Evolutionary conservation across 2,888 invertebrate species (phyloP), one percentile per base, ranked within the genome.

Genomic region (Spodoptera littoralis): DNA sequence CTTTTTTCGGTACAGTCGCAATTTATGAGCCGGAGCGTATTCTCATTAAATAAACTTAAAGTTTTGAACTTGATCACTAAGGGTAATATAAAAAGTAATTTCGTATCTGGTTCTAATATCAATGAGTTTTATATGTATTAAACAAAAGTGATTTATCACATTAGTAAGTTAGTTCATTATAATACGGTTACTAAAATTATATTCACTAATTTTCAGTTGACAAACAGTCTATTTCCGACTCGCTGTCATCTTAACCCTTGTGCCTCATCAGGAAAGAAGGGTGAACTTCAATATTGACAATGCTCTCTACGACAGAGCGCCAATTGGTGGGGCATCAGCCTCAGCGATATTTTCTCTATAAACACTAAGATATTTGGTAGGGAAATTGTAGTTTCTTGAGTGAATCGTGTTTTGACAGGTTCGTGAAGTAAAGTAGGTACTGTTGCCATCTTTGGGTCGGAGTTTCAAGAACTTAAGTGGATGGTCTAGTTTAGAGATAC

Each of bases 301-400:
- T 87, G 87, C 90, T 85, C 91, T 91, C 84, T 74, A 76, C 86
- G 88, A 85, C 88, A 84, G 86, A 85, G 85, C 84, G 84, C 84
- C 87, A 88, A 89, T 88, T 85, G 88, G 83, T 83, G 65, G 83
- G 77, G 76, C 81, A 82, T 73, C 73, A 79, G 70, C 80, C 70
- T 70, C 72, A 60, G 79, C 75, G 77, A 83, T 89, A 86, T 89
- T 89, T 86, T 88, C 83, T 85, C 80, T 80, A 85, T 84, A 88
- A 89, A 90, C 88, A 82, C 70, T 70, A 70, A 81, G 76, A 70
- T 80, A 82, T 85, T 84, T 82, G 81, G 83, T 81, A 82, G 84
- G 85, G 84, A 85, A 88, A 87, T 87, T 85, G 79, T 77, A 75
- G 72, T 70, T 77, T 65, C 73, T 60, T 57, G 47, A 70, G 68